Evolutionary conservation across 2,797 vertebrate species (phyloP).

Genomic region (Peromyscus melanophrys): DNA sequence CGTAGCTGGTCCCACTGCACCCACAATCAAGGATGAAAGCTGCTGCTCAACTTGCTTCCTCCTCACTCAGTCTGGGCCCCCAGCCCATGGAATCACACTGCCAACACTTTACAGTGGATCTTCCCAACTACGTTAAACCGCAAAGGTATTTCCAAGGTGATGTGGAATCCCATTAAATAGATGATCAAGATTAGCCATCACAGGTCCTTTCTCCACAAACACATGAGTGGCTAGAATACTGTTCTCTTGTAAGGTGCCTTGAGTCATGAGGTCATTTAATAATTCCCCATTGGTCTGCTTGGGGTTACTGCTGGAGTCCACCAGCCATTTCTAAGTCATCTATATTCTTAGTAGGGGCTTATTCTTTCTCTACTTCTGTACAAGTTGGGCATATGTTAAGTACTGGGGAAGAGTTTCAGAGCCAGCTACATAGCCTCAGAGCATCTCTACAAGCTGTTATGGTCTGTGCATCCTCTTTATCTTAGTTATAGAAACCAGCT

Average conservation of each 20-base stretch:
- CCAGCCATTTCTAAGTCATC: not conserved
- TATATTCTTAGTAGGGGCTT: not conserved
- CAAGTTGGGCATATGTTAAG: not conserved
- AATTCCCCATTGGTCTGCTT: not conserved
- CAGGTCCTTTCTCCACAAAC: not conserved
- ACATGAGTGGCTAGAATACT: not conserved
- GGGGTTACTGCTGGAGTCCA: not conserved
- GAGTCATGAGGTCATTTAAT: not conserved
- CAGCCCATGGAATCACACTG: not conserved
- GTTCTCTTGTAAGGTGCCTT: not conserved
- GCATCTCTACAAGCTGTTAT: not conserved
- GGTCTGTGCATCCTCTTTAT: not conserved
- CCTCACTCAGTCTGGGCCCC: not conserved
- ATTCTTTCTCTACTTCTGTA: not conserved
- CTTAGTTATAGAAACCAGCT: not conserved
- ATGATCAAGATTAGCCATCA: not conserved
- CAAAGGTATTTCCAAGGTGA: not conserved
- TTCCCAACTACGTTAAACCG: not conserved
- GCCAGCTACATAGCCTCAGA: not conserved
- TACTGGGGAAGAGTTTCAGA: not conserved
- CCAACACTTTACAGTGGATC: not conserved
- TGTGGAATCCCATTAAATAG: not conserved
- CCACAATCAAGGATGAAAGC: not conserved
- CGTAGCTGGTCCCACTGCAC: not conserved
- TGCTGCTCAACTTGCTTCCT: not conserved